Percentiles rank a stretch among this genome's conserved stretches.
phyloP scores from a whole-genome alignment of 2,113 vertebrate species.

The Daubentonia madagascariensis region DNA sequence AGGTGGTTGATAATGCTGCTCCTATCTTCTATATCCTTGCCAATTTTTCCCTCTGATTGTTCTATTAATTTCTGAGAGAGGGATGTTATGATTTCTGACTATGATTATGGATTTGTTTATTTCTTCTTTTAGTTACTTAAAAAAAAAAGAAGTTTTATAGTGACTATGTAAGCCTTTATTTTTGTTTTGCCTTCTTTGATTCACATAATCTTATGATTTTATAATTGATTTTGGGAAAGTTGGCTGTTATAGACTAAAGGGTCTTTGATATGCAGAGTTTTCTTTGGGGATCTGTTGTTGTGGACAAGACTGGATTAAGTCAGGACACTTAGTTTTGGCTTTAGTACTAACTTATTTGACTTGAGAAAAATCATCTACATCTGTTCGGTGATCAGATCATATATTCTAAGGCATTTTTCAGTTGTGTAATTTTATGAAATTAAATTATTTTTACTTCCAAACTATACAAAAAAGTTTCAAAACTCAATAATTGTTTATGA shows the following conservation, averaged over 20 bases:
- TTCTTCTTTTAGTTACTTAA: neutral
- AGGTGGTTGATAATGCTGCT: neutral
- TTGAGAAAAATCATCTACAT: neutral
- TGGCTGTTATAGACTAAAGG: neutral
- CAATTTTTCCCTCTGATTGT: neutral
- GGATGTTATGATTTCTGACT: neutral
- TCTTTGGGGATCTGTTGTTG: neutral
- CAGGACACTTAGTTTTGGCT: neutral
- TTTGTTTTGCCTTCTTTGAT: neutral
- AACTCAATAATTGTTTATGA: neutral
- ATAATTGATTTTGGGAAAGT: slow-evolving; percentile 13
- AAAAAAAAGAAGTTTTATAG: neutral
- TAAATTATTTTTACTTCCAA: slow-evolving; percentile 42
- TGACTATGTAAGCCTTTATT: neutral
- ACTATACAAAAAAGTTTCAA: neutral
- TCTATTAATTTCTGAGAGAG: slow-evolving; percentile 24
- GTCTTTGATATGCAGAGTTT: neutral
- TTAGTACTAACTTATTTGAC: neutral
- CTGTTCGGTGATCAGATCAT: neutral
- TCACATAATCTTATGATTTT: slow-evolving; percentile 19
- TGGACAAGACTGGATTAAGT: neutral
- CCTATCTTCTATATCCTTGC: neutral
- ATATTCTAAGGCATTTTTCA: slow-evolving; percentile 45
- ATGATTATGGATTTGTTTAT: neutral
- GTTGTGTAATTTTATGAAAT: neutral